Conservation (phyloP, 1,140 invertebrate species). For the Trichonephila inaurata region DNA sequence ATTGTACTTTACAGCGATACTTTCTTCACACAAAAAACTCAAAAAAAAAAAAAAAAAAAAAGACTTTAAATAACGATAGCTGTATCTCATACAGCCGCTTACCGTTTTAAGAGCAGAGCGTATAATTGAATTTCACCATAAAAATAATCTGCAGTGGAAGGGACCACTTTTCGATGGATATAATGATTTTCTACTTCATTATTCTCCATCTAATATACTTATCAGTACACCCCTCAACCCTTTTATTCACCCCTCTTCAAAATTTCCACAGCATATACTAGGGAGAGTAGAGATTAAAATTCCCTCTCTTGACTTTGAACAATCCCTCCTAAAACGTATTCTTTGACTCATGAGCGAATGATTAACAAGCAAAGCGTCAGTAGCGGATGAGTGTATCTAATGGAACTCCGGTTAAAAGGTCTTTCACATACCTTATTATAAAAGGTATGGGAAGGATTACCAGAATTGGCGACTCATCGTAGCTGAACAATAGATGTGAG, state of each 20-base stretch:
- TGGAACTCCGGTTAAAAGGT: constrained; percentile 67
- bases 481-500: not conserved
- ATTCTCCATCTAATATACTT: constrained; percentile 70
- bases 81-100: not conserved
- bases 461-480: not conserved
- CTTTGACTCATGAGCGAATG: constrained; percentile 70
- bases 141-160: constrained; percentile 58
- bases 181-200: constrained; percentile 71
- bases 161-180: constrained; percentile 45
- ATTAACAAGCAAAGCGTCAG: constrained; percentile 66
- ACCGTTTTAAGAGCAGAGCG: not conserved
- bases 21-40: too few species aligned
- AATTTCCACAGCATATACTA: constrained; percentile 58
- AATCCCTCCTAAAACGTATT: constrained; percentile 72
- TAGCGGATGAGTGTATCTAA: constrained; percentile 42
- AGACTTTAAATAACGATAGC: not conserved
- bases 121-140: constrained; percentile 55
- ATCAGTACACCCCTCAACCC: constrained; percentile 60
- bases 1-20: too few species aligned
- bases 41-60: not conserved
- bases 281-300: constrained; percentile 53
- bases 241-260: constrained; percentile 67
- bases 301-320: constrained; percentile 64
- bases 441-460: constrained; percentile 10
- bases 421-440: constrained; percentile 64